These are phyloP conservation scores for Falco berigora DNA, from an alignment of 2,797 vertebrate species.

Conservation along the genomic window DNA sequence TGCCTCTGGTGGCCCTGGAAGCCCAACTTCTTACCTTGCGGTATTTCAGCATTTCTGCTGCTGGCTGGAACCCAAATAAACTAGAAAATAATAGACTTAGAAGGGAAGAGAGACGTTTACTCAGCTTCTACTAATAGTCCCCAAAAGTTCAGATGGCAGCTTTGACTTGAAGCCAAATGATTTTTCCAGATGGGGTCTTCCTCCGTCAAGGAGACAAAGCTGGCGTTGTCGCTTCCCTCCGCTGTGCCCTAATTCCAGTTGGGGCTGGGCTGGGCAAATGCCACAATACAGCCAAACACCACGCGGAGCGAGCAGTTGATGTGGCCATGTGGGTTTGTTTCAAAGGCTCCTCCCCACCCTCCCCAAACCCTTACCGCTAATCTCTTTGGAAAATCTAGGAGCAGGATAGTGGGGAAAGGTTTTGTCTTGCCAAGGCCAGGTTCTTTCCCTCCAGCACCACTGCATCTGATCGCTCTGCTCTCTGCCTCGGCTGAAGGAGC, in stretches of 20 bases:
- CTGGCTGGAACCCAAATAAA: background rate
- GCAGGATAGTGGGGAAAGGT: background rate
- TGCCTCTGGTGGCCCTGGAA: background rate
- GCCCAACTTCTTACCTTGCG: background rate
- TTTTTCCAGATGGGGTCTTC: background rate
- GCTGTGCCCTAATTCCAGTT: background rate
- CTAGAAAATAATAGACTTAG: background rate
- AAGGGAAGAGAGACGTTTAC: background rate
- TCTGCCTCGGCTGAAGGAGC: background rate
- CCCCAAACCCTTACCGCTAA: background rate
- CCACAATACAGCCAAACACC: background rate
- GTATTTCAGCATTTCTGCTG: background rate
- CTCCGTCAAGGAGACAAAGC: background rate
- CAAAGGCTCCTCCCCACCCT: background rate
- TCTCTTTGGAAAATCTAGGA: background rate
- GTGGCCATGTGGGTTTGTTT: background rate
- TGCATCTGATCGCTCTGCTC: background rate
- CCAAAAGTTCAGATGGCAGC: background rate
- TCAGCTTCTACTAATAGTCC: background rate
- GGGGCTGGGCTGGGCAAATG: background rate
- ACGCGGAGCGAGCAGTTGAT: rapidly evolving
- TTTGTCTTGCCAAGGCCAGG: background rate
- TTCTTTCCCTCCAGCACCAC: background rate
- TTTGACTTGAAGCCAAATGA: background rate
- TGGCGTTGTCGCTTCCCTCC: background rate